Evolutionary conservation across 2,797 vertebrate species (phyloP), one percentile per base, ranked within the genome.

Genomic region (Cryptoprocta ferox): DNA sequence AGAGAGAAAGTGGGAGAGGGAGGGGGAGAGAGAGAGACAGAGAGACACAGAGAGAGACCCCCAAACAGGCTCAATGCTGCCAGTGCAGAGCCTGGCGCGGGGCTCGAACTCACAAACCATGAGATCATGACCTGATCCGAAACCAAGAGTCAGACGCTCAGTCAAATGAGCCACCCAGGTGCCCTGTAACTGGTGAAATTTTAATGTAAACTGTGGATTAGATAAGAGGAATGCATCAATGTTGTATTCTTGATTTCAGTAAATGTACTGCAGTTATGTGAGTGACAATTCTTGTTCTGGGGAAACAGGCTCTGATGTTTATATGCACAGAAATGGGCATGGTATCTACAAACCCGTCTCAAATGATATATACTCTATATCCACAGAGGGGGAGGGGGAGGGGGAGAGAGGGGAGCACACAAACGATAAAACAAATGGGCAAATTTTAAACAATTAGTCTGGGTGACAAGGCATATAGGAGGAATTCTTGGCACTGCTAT

Each of bases 1-100:
- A 8, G 53, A 13, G 45, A 48, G 45, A 48, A 12, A 13, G 45
- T 5, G 0, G 18, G 53, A 19, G 53, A 5, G 0, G 6, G 53
- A 19, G 53, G 6, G 16, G 50, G 15, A 15, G 50, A 5, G 50
- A 50, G 4, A 6, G 42, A 45, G 42, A 6, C 6, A 45, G 42
- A 6, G 42, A 45, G 42, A 45, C 6, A 45, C 42, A 50, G 50
- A 16, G 50, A 50, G 50, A 48, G 18, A 56, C 6, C 2, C 56
- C 56, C 56, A 56, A 56, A 21, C 56, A 56, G 56, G 56, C 56
- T 24, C 53, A 15, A 53, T 7, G 18, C 53, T 53, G 53, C 18
- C 53, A 53, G 18, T 53, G 53, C 53, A 53, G 53, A 53, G 53
- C 53, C 21, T 24, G 56, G 19, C 8, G 2, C 56, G 0, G 21